Base-by-base conservation (phyloP, 2,113 vertebrate genomes). In the Anser brachyrhynchus region DNA sequence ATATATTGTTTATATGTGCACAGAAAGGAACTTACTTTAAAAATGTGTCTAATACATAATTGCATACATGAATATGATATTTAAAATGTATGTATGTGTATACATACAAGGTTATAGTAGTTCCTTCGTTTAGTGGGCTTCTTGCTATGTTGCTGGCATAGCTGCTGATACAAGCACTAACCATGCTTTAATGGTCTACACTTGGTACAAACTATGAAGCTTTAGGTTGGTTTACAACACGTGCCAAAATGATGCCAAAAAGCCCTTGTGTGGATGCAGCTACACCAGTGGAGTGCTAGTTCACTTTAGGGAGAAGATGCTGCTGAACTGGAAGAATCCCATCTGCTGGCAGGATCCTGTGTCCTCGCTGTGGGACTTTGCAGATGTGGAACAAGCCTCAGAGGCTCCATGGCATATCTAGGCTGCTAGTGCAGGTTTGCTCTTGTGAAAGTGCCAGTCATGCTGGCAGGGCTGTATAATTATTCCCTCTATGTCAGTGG, bases 311-410 rank as follows among this genome's bases (percentile, higher is more conserved):
- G 80, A 92, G 59, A 71, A 49, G 84, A 62, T 89, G 62, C 75
- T 3, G 20, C 39, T 89, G 87, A 91, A 65, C 73, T 92, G 73
- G 70, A 92, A 96, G 89, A 87, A 95, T 95, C 89, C 46, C 44
- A 58, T 95, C 81, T 96, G 84, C 70, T 95, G 70, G 29, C 11
- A 20, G 3, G 85, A 64, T 37, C 75, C 49, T 8, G 5, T 1
- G 0, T 93, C 69, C 37, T 93, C 0, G 0, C 70, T 39, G 43
- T 22, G 28, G 69, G 66, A 31, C 33, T 89, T 28, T 87, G 46
- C 35, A 1, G 10, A 25, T 0, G 0, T 64, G 52, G 14, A 44
- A 35, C 3, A 9, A 67, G 64, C 29, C 2, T 1, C 22, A 46
- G 37, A 46, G 57, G 46, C 31, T 75, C 6, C 18, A 13, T 8